Conservation (phyloP, 2,113 vertebrate genomes). For the Neomonachus schauinslandi region DNA sequence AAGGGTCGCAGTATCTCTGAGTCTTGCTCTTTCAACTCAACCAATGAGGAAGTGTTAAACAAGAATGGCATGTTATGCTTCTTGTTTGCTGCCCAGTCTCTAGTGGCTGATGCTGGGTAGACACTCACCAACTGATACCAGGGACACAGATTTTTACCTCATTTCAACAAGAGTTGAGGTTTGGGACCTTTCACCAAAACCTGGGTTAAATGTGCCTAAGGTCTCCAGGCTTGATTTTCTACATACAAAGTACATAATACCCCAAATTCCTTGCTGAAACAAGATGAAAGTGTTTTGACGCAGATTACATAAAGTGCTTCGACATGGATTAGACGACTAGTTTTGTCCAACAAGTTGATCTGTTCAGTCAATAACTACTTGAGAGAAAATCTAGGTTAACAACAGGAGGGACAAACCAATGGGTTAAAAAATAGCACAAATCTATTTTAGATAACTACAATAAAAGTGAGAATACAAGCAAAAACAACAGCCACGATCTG, state of each 20-base stretch:
- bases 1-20: not conserved
- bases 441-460: slow-evolving; percentile 33
- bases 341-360: slow-evolving; percentile 33
- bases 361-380: slow-evolving; percentile 40
- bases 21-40: not conserved
- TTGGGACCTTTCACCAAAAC: not conserved
- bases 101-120: not conserved
- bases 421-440: slow-evolving; percentile 53
- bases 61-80: not conserved
- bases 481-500: not conserved
- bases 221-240: slow-evolving; percentile 6
- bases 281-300: not conserved
- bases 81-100: not conserved
- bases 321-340: not conserved
- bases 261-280: not conserved
- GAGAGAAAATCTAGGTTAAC: slow-evolving; percentile 42
- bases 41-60: not conserved
- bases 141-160: not conserved
- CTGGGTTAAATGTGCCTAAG: not conserved
- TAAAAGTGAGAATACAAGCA: not conserved
- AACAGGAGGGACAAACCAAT: not conserved
- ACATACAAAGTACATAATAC: not conserved
- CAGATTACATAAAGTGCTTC: not conserved
- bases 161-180: not conserved
- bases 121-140: not conserved